Evolutionary conservation across 2,797 vertebrate genomes (phyloP), one percentile per base, ranked within the genome.

Genomic region (Nyctibius grandis): DNA sequence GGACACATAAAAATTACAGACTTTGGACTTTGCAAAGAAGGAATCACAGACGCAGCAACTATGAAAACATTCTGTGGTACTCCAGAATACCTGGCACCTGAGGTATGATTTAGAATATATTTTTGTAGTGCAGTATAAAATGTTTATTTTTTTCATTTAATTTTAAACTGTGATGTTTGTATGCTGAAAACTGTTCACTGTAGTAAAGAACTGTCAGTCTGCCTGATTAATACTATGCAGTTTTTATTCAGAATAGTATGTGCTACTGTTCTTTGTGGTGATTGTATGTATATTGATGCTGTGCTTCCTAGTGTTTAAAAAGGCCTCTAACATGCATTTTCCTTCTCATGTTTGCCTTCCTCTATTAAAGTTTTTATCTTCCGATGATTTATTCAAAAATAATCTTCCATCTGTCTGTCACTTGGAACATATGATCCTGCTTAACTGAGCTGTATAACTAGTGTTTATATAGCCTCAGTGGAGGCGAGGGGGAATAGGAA

Each of bases 41-140:
- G 99, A 91, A 99, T 99, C 98, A 99, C 99, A 86, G 99, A 99
- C 42, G 98, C 99, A 97, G 99, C 99, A 94, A 99, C 99, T 85
- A 99, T 99, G 99, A 99, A 99, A 98, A 99, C 99, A 33, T 99
- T 99, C 98, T 99, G 99, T 97, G 99, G 99, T 48, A 99, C 99
- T 51, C 99, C 99, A 40, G 99, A 99, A 92, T 99, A 99, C 96
- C 98, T 99, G 76, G 99, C 99, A 50, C 99, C 99, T 1, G 99
- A 99, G 99, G 99, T 99, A 98, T 91, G 93, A 50, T 59, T 53
- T 42, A 20, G 61, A 69, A 40, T 90, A 74, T 82, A 70, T 86
- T 91, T 73, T 59, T 84, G 56, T 61, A 74, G 56, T 77, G 9
- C 23, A 56, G 19, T 88, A n/a, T 68, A 57, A 92, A 93, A 44